Base-by-base conservation (phyloP, 2,797 vertebrate genomes). In the Rhabdomys pumilio region DNA sequence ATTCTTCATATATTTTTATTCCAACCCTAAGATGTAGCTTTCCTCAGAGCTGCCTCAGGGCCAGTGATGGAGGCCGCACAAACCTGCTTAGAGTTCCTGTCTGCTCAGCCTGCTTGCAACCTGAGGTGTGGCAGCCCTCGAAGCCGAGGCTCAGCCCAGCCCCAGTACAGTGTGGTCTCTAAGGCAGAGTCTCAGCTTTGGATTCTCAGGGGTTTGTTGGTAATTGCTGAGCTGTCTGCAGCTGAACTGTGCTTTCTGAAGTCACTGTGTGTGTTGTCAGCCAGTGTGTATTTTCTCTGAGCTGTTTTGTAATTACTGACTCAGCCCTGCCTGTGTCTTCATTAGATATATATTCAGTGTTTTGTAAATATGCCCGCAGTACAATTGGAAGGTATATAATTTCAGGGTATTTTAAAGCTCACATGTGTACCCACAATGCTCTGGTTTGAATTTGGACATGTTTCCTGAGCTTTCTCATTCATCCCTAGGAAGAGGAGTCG, bases 281-380 rank as follows among this genome's bases (percentile, higher is more conserved):
- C 91, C 77, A 47, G 0, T 93, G 91, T 94, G 75, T 57, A 3
- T 87, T 90, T 57, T 55, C 81, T 2, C 90, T 55, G 12, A 91
- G 38, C 67, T 29, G 41, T 19, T 59, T 53, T 1, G 14, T 80
- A 61, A 81, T 91, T 95, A 90, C 87, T 55, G 50, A 41, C 87
- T 77, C 88, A 47, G 59, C 41, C 90, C 59, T 24, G 76, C 34
- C 29, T 24, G 31, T 55, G 41, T 80, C 82, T 85, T 82, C 91
- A 19, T 89, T 91, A 26, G 59, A 13, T 38, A 50, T 34, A 76
- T 34, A 76, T 84, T 90, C 59, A 63, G 1, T 92, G 31, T 95
- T 93, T 84, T 82, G 96, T 65, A 95, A 90, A 92, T 61, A 38
- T 34, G 90, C 73, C 81, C 47, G n/a, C 61, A 6, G 22, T 19